Conservation (phyloP, 2,888 invertebrate genomes). For the Portevinia maculata region DNA sequence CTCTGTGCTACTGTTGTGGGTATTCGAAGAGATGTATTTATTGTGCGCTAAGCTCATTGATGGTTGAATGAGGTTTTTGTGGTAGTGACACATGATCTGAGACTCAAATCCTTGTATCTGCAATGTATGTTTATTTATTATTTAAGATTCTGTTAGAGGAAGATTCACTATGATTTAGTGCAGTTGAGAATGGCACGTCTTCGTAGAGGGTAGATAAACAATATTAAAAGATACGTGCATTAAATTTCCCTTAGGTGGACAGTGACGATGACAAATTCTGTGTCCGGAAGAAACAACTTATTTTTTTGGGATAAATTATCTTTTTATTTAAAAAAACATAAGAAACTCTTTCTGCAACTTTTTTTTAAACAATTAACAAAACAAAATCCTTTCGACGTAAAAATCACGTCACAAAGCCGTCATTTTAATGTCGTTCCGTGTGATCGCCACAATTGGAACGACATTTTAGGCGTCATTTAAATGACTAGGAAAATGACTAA, state of each 20-base stretch:
- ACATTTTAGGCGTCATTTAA: too few species aligned
- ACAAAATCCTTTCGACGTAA: too few species aligned
- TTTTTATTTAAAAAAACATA: too few species aligned
- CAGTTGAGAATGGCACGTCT: neutral
- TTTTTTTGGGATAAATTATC: too few species aligned
- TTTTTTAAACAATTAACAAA: too few species aligned
- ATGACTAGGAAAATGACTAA: too few species aligned
- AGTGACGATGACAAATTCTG: too few species aligned
- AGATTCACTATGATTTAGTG: constrained; percentile 40
- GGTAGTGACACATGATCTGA: constrained; percentile 28
- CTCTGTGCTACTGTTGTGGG: neutral
- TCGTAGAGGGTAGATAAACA: neutral
- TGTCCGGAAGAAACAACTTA: too few species aligned
- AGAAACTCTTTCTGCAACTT: too few species aligned
- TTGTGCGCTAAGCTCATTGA: constrained; percentile 9
- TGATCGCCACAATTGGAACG: too few species aligned
- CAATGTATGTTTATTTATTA: constrained; percentile 6
- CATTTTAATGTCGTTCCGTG: too few species aligned
- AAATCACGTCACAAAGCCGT: too few species aligned
- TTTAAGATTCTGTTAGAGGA: constrained; percentile 31
- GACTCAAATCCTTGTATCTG: constrained; percentile 17
- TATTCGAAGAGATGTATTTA: neutral
- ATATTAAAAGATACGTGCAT: neutral
- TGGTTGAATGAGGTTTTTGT: constrained; percentile 33
- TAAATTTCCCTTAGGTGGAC: neutral